Evolutionary conservation across 2,888 invertebrate genomes (phyloP), one percentile per base, ranked within the genome.

Genomic region (Chaetogeoica ovagalla): DNA sequence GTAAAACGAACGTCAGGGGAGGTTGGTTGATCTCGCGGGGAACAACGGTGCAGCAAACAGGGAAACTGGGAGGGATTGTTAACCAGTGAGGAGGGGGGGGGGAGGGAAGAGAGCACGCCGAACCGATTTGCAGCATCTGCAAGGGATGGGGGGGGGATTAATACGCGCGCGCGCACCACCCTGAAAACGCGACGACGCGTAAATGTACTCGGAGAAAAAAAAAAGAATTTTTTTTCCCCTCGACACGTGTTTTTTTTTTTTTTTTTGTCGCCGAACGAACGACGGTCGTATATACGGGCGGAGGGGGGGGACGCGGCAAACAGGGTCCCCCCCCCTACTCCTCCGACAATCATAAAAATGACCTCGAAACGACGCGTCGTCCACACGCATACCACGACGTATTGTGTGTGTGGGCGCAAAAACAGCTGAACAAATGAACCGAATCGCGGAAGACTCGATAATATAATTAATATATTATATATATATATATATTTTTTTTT

Each of bases 351-450:
- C 48, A 11, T 1, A 2, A 21, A 59, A 59, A 59, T 59, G 59
- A 59, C 59, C 59, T 59, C 59, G 21, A 21, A 59, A 59, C 59
- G n/a, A 59, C 59, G 59, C 21, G 59, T 59, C 59, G 21, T 21
- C 48, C 0, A 9, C 48, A 13, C 43, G 39, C 39, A 7, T 39
- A 43, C 9, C 43, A n/a, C n/a, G 9, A 9, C 21, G 57, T 11
- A n/a, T 21, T 21, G n/a, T 21, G n/a, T 21, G n/a, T 21, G 21
- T 21, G 59, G 21, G 59, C 9, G 59, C 59, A 2, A 59, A 59
- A 21, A 59, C 59, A 59, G 59, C 59, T 59, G 59, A 59, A 59
- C 59, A 59, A 59, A 59, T n/a, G 8, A 48, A 48, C 48, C 48
- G 48, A 48, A 13, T 48, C 48, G 48, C 19, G 59, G 59, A 59